Conservation (phyloP, 2,797 vertebrate species). For the Cossypha heuglini region DNA sequence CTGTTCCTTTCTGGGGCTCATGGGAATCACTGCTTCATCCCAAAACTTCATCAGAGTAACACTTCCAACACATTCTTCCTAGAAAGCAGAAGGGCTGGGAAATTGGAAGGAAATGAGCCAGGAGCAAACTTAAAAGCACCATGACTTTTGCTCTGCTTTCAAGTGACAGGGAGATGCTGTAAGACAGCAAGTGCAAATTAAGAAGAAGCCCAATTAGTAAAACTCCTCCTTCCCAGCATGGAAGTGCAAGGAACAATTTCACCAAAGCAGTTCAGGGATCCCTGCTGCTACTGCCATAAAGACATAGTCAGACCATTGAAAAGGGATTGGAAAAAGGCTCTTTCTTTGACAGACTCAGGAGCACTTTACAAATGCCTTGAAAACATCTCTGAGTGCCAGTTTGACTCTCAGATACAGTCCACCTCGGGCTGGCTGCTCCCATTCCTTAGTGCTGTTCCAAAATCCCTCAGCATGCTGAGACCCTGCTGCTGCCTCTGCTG, state of each 20-base stretch:
- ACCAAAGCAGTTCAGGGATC: slow-evolving; percentile 2
- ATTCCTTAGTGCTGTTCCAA: not conserved
- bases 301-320: not conserved
- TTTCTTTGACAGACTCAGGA: not conserved
- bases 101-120: slow-evolving; percentile 39
- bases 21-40: not conserved
- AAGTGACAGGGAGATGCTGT: slow-evolving; percentile 20
- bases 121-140: slow-evolving; percentile 25
- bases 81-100: slow-evolving; percentile 40
- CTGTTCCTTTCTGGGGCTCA: not conserved
- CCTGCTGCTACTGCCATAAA: slow-evolving; percentile 27
- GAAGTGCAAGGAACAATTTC: slow-evolving; percentile 11
- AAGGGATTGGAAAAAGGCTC: not conserved
- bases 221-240: slow-evolving; percentile 51
- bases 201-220: slow-evolving; percentile 48
- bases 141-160: slow-evolving; percentile 20
- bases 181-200: slow-evolving; percentile 44
- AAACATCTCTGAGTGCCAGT: not conserved
- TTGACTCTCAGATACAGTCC: not conserved
- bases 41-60: not conserved
- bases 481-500: not conserved
- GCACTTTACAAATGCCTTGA: not conserved
- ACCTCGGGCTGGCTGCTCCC: not conserved
- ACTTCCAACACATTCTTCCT: slow-evolving; percentile 9
- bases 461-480: not conserved